Evolutionary conservation across 2,888 invertebrate species (phyloP).

Genomic region (Tetrapedia diversipes): DNA sequence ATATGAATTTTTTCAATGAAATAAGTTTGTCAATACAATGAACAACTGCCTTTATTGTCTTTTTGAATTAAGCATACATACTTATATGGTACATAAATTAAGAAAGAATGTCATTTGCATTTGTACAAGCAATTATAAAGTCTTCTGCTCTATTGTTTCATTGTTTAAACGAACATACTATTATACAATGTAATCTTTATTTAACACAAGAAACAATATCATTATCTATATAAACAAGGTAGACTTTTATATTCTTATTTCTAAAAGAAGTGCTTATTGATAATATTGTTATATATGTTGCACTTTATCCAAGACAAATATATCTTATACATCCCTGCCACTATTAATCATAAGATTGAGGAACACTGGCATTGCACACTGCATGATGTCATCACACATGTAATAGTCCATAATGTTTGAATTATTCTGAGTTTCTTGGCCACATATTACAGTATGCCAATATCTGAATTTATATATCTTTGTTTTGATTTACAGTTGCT

Average conservation of each 20-base stretch:
- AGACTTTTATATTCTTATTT: conserved; percentile 12
- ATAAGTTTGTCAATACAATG: conserved; percentile 8
- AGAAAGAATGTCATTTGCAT: conserved; percentile 49
- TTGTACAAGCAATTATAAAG: conserved; percentile 43
- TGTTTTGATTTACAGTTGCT: conserved; percentile 49
- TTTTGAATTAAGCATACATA: conserved; percentile 40
- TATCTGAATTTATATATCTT: conserved; percentile 36
- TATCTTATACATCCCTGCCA: conserved; percentile 24
- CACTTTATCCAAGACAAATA: conserved; percentile 33
- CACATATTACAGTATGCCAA: conserved; percentile 33
- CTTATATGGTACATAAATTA: conserved; percentile 37
- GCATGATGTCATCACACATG: conserved; percentile 59
- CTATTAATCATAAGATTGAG: conserved; percentile 59
- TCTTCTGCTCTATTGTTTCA: conserved; percentile 32
- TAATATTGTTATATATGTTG: conserved; percentile 33
- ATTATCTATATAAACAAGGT: conserved; percentile 43
- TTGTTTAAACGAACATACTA: conserved; percentile 28
- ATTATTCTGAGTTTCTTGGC: conserved; percentile 62
- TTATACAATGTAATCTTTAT: conserved; percentile 28
- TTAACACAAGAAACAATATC: conserved; percentile 27
- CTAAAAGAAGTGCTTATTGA: conserved; percentile 21
- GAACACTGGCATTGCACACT: conserved; percentile 54
- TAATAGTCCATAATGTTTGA: conserved; percentile 53
- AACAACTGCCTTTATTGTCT: conserved; percentile 52
- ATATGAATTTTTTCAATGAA: conserved; percentile 11